Percentiles rank a stretch among this genome's conserved stretches.
Evolutionary conservation across 1,140 invertebrate species (phyloP).

Genomic region (Lucilia cuprina): DNA sequence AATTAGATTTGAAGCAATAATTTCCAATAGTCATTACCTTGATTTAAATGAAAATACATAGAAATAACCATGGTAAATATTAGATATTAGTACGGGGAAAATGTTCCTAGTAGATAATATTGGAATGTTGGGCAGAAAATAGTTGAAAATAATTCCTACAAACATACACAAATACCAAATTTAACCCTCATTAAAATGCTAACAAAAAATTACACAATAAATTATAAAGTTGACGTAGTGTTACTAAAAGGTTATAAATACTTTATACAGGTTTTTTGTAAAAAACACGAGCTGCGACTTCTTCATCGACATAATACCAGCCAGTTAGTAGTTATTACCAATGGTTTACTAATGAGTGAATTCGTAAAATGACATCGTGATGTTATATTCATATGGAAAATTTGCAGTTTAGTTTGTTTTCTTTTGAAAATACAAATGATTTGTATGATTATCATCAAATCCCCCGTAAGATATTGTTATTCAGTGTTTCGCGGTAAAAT

Average conservation of each 20-base stretch:
- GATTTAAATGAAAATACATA: not conserved
- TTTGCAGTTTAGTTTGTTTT: not conserved
- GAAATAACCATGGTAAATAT: not conserved
- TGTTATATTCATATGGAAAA: not conserved
- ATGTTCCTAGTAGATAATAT: too few relatives aligned
- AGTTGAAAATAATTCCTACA: too few relatives aligned
- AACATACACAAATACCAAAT: too few relatives aligned
- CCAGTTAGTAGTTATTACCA: not conserved
- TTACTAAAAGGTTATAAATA: too few relatives aligned
- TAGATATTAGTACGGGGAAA: too few relatives aligned
- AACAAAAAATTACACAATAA: not conserved
- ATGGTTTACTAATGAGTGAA: not conserved
- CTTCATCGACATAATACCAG: not conserved
- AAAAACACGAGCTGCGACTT: not conserved
- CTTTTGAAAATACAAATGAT: not conserved
- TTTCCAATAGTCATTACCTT: not conserved
- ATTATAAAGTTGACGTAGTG: not conserved
- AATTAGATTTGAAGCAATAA: slow-evolving; percentile 3
- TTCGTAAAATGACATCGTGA: not conserved
- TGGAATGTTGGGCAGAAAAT: too few relatives aligned
- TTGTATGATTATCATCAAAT: not conserved
- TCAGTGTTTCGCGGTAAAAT: not conserved
- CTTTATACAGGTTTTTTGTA: not conserved
- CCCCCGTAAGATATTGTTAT: not conserved
- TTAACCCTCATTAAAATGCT: too few relatives aligned